Evolutionary conservation across 2,888 invertebrate species (phyloP), one percentile per base, ranked within the genome.

Genomic region (Syritta pipiens): DNA sequence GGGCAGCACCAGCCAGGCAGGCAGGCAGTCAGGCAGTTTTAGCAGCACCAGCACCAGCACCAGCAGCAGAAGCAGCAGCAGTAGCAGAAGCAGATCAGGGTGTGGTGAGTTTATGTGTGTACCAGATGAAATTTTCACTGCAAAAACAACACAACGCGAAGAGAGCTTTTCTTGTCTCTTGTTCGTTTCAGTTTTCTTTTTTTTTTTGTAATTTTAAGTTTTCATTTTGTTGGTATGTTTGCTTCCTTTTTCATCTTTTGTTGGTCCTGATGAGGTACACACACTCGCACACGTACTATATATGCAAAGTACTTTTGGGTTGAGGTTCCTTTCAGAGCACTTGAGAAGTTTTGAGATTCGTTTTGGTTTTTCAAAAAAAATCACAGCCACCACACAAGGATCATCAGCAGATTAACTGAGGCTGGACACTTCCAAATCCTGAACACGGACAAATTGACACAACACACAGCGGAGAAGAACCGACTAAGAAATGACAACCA

Each of bases 31-130:
- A n/a, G n/a, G n/a, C n/a, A n/a, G n/a, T n/a, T n/a, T n/a, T n/a
- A n/a, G n/a, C n/a, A n/a, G n/a, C n/a, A n/a, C n/a, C n/a, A 40
- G 49, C 20, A 60, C 46, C 48, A 60, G 9, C 30, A 44, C 17
- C 22, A 48, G 17, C 32, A 37, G 46, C 22, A 74, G 65, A n/a
- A 68, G 55, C 12, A 44, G 10, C 17, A 44, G 60, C 57, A 26
- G 26, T 6, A 60, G 72, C 69, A 65, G 51, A 20, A 72, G 60
- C 74, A 74, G 79, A 74, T 79, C 74, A 72, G 79, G 74, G 79
- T 79, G 79, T 79, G 79, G 79, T 79, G 79, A 79, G 60, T 77
- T 72, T 77, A 71, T 77, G 77, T 77, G 59, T 77, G 72, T 72
- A 37, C 17, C 77, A 77, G 72, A 77, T 77, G 65, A 71, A 77